A percentile compares a stretch with the other conserved stretches of the same genome.
Evolutionary conservation across 2,797 vertebrate species (phyloP).

Genomic region (Chrysocyon brachyurus): DNA sequence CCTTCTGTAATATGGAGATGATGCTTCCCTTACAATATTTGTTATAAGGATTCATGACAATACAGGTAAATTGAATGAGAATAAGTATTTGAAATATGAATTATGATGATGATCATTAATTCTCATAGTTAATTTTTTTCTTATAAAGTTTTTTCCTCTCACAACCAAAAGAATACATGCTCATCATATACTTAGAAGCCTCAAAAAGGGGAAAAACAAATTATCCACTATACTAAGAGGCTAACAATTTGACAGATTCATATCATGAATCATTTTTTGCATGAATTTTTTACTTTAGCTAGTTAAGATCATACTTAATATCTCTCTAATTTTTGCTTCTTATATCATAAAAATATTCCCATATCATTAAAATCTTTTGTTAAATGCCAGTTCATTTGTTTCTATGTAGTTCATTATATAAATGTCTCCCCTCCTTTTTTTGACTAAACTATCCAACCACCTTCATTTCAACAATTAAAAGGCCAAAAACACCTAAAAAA

Average conservation of each 20-base stretch:
- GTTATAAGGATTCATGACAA: not conserved
- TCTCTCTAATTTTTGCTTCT: not conserved
- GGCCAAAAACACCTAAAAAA: not conserved
- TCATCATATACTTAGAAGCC: not conserved
- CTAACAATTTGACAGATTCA: not conserved
- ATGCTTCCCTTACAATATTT: not conserved
- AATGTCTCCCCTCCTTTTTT: not conserved
- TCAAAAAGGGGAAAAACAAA: constrained; percentile 23
- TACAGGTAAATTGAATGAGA: not conserved
- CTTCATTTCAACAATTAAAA: not conserved
- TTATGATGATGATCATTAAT: not conserved
- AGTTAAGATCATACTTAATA: not conserved
- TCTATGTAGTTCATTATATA: not conserved
- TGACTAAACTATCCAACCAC: not conserved
- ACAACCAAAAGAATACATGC: not conserved
- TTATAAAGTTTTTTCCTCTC: not conserved
- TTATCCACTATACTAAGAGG: not conserved
- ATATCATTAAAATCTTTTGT: not conserved
- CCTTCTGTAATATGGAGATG: not conserved
- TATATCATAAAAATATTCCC: not conserved
- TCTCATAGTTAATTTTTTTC: not conserved
- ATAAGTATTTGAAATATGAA: not conserved
- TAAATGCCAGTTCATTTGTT: not conserved
- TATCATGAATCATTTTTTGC: not conserved
- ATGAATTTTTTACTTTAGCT: constrained; percentile 8